Evolutionary conservation across 2,113 vertebrate species (phyloP), one percentile per base, ranked within the genome.

Genomic region (Callorhinus ursinus): DNA sequence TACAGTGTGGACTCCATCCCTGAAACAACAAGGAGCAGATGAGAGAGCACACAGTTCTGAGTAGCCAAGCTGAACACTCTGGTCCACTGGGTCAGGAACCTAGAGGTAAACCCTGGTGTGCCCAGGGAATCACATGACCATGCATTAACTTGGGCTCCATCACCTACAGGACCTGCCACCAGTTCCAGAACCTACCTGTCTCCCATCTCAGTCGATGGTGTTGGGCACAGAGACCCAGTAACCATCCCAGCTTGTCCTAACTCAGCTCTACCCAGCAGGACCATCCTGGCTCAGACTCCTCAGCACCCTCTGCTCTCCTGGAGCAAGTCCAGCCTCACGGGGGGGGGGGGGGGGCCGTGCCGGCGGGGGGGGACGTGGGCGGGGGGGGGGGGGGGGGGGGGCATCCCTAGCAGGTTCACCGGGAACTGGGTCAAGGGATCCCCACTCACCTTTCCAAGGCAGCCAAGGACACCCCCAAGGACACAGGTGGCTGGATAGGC

Each of bases 221-320:
- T 18, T 12, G 65, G 7, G 8, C 18, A 16, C 26, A 87, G 65
- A 83, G 59, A 33, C 6, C 1, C 26, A 39, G 46, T 7, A 36
- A 59, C 83, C 31, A 0, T 49, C 42, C 4, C 3, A 5, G 4
- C 36, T 0, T 0, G 49, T 42, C 67, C 18, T 5, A 0, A 0
- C 10, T 0, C 0, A n/a, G 31, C 33, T 42, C 21, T 21, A 14
- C 53, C 49, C 28, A 36, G 19, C 0, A 0, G 7, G 9, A 16
- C 63, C 18, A 18, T 26, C 31, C 53, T 22, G 15, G 33, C 9
- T 8, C 53, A 0, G 12, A 10, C 10, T 72, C 46, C 7, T 26
- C 15, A 46, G 16, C 0, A 0, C 4, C 24, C 10, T 59, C 55
- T 4, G 1, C 5, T 65, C 13, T 51, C 88, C 51, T 0, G 0